Conservation (phyloP, 2,888 invertebrate genomes). For the Ophonus ardosiacus region DNA sequence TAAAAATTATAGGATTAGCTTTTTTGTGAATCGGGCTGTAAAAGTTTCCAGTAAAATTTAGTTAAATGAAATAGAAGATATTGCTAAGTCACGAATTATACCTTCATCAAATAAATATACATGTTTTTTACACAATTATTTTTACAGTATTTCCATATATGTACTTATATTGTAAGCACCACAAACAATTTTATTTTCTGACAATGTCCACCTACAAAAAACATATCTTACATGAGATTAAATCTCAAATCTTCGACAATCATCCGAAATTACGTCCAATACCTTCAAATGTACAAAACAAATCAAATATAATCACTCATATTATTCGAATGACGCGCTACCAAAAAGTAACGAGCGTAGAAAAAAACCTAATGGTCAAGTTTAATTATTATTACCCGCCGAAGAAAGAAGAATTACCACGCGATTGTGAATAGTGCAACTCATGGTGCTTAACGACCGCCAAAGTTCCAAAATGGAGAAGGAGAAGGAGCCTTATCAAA, state of each 20-base stretch:
- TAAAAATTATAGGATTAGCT: too few species aligned
- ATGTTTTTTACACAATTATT: background rate
- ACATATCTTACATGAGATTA: constrained; percentile 6
- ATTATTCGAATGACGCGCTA: constrained; percentile 36
- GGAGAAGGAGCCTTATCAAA: constrained; percentile 25
- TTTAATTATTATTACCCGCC: constrained; percentile 43
- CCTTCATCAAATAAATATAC: background rate
- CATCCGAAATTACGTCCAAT: constrained; percentile 44
- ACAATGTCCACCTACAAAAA: background rate
- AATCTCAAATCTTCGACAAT: constrained; percentile 7
- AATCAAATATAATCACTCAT: constrained; percentile 41
- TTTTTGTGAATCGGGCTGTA: too few species aligned
- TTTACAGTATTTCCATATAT: background rate
- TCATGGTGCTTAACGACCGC: constrained; percentile 39
- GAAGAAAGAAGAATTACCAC: constrained; percentile 49
- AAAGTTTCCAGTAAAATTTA: too few species aligned
- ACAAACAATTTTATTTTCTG: background rate
- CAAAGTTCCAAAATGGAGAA: background rate
- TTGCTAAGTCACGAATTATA: too few species aligned
- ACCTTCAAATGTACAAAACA: constrained; percentile 17
- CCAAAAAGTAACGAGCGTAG: constrained; percentile 19
- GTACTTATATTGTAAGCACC: background rate
- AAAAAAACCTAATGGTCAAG: constrained; percentile 42
- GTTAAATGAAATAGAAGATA: too few species aligned
- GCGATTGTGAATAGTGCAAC: constrained; percentile 51